Percentiles rank a stretch among this genome's conserved stretches.
Evolutionary conservation across 1,140 invertebrate genomes (phyloP).

Genomic region (Hormaphis cornu): DNA sequence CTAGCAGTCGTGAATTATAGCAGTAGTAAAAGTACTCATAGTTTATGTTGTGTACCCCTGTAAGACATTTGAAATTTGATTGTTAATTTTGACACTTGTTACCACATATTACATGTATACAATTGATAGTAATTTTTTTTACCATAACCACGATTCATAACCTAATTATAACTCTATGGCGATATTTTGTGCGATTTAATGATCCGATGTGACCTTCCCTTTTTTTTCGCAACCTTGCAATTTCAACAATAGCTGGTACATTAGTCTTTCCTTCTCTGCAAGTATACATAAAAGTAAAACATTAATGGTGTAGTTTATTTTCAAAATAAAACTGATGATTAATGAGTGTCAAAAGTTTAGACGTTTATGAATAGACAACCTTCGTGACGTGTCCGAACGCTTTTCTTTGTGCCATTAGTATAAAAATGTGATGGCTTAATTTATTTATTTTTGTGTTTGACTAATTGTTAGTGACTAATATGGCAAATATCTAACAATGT

Average conservation of each 20-base stretch:
- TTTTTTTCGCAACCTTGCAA: background rate
- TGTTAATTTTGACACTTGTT: background rate
- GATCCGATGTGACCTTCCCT: background rate
- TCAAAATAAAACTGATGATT: constrained; percentile 1
- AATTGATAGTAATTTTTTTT: background rate
- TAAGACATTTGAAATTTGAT: background rate
- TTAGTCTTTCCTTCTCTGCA: background rate
- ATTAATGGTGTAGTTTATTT: background rate
- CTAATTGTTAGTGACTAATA: background rate
- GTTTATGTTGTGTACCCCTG: no score
- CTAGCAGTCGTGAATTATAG: no score
- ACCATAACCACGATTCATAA: constrained; percentile 3
- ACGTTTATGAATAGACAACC: constrained; percentile 10
- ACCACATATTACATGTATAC: background rate
- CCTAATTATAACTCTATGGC: constrained; percentile 9
- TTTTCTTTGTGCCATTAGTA: background rate
- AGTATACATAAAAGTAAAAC: background rate
- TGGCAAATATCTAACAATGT: background rate
- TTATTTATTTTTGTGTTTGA: background rate
- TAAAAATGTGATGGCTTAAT: constrained; percentile 10
- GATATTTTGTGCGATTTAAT: constrained; percentile 13
- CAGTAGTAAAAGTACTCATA: no score
- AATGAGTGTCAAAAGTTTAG: constrained; percentile 22
- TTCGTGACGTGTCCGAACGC: background rate
- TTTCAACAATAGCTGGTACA: constrained; percentile 21